Evolutionary conservation across 1,140 invertebrate species (phyloP).

Genomic region (Scaptomyza graminum): DNA sequence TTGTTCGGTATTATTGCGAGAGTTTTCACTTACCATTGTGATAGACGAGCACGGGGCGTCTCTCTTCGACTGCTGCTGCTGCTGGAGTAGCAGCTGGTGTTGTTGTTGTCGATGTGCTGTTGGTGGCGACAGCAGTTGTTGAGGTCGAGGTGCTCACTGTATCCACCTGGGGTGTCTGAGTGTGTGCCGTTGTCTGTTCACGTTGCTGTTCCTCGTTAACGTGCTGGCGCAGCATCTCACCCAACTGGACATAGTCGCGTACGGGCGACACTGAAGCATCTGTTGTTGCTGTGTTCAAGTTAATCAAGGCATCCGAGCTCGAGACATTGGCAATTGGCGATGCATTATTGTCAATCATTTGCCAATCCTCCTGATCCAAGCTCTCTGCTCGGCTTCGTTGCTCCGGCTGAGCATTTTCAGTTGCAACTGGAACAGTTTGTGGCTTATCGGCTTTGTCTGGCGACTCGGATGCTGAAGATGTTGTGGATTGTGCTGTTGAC

Average conservation of each 20-base stretch:
- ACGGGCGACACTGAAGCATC: slow-evolving; percentile 29
- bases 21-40: slow-evolving; percentile 52
- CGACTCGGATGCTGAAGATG: not conserved
- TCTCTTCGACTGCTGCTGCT: slow-evolving; percentile 54
- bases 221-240: slow-evolving; percentile 64
- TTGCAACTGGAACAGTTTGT: not conserved
- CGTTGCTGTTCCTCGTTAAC: slow-evolving; percentile 58
- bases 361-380: slow-evolving; percentile 73
- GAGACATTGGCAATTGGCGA: slow-evolving; percentile 36
- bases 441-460: not conserved
- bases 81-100: slow-evolving; percentile 16
- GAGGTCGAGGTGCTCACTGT: slow-evolving; percentile 64
- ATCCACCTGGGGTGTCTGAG: slow-evolving; percentile 61
- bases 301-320: slow-evolving; percentile 56
- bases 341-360: slow-evolving; percentile 62
- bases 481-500: not conserved
- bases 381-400: slow-evolving; percentile 58
- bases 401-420: not conserved
- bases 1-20: too few relatives aligned
- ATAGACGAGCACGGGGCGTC: slow-evolving; percentile 53
- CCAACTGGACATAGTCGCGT: slow-evolving; percentile 51
- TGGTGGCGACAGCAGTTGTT: slow-evolving; percentile 57
- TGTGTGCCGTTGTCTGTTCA: slow-evolving; percentile 58
- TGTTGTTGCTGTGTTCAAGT: slow-evolving; percentile 32
- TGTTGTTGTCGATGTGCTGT: slow-evolving; percentile 56